phyloP scores from a whole-genome alignment of 2,113 vertebrate species.

The Passer montanus region DNA sequence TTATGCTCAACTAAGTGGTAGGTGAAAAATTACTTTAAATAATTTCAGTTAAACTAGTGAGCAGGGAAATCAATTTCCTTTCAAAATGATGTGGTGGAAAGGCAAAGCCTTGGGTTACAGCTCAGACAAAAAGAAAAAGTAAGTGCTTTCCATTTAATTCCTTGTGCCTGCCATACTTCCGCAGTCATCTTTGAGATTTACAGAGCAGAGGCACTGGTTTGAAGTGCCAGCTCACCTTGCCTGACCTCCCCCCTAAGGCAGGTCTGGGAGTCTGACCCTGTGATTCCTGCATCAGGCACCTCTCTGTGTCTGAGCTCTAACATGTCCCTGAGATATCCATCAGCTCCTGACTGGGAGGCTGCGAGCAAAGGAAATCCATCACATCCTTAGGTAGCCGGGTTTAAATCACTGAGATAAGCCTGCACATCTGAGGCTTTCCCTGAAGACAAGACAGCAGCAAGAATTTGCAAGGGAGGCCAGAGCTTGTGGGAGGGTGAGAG shows the following conservation, averaged over 20 bases:
- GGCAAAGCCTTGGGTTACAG: background rate
- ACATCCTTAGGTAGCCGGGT: slow-evolving; percentile 16
- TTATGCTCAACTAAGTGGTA: background rate
- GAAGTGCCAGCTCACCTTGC: slow-evolving; percentile 9
- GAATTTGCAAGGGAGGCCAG: background rate
- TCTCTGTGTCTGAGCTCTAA: background rate
- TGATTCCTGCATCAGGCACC: background rate
- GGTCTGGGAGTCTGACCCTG: slow-evolving; percentile 20
- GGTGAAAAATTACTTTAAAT: slow-evolving; percentile 6
- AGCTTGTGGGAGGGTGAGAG: background rate
- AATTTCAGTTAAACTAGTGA: background rate
- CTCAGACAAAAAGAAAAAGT: background rate
- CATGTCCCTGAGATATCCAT: background rate
- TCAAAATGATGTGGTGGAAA: background rate
- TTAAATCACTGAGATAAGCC: slow-evolving; percentile 61
- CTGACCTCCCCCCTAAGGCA: background rate
- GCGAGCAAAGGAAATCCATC: slow-evolving; percentile 26
- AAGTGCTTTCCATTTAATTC: background rate
- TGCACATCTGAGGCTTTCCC: background rate
- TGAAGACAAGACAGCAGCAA: background rate
- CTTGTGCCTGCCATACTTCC: background rate
- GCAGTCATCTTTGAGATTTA: slow-evolving; percentile 2
- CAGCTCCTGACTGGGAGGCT: background rate
- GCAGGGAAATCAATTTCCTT: slow-evolving; percentile 42
- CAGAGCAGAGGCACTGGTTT: background rate